These are phyloP conservation scores for Apodemus agrarius DNA, from an alignment of 2,797 vertebrate species.

Conservation along the genomic window DNA sequence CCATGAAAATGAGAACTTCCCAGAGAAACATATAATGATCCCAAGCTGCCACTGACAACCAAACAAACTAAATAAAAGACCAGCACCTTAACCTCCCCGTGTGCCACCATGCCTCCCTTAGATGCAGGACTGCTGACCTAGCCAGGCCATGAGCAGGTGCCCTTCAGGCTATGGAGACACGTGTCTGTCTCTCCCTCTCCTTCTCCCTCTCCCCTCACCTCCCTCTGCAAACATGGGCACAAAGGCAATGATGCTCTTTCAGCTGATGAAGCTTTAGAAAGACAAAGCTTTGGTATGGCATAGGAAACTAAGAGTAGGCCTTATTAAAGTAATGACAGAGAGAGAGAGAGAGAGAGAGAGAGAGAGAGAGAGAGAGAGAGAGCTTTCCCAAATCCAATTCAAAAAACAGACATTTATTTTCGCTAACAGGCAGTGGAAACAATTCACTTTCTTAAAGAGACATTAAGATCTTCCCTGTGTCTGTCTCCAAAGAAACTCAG, in stretches of 20 bases:
- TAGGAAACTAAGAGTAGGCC: slow-evolving; percentile 52
- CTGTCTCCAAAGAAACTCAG: slow-evolving; percentile 66
- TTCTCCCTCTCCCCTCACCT: neutral
- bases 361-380: neutral
- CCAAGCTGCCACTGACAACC: slow-evolving; percentile 55
- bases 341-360: neutral
- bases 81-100: slow-evolving; percentile 39
- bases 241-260: slow-evolving; percentile 50
- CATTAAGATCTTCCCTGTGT: slow-evolving; percentile 57
- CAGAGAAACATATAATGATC: slow-evolving; percentile 64
- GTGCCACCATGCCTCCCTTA: slow-evolving; percentile 58
- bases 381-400: slow-evolving; percentile 70
- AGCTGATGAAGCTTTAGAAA: slow-evolving; percentile 58
- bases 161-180: slow-evolving; percentile 56
- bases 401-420: slow-evolving; percentile 71
- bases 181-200: neutral
- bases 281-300: slow-evolving; percentile 34
- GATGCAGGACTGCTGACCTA: slow-evolving; percentile 18
- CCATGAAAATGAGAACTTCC: slow-evolving; percentile 64
- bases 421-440: slow-evolving; percentile 64
- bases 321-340: slow-evolving; percentile 18
- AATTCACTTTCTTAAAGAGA: slow-evolving; percentile 61
- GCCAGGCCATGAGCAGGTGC: slow-evolving; percentile 62
- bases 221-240: slow-evolving; percentile 54
- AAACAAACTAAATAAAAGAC: slow-evolving; percentile 25